These are phyloP conservation scores for Schizothorax lantsangensis DNA, from an alignment of 2,797 vertebrate genomes.

Conservation along the genomic window DNA sequence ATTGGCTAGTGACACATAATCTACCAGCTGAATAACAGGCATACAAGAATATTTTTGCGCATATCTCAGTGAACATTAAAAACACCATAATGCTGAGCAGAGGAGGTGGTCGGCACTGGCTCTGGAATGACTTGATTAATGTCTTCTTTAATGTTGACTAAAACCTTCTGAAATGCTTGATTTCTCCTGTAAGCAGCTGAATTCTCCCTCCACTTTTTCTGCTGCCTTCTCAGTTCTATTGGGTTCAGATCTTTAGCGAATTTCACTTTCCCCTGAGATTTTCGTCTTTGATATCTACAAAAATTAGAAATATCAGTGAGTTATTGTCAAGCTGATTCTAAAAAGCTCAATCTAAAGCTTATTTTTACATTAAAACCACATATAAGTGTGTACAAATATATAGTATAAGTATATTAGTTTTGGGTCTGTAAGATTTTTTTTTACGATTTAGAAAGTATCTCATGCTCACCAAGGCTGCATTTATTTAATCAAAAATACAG, in stretches of 20 bases:
- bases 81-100: background rate
- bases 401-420: background rate
- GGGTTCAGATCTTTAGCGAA: slow-evolving; percentile 38
- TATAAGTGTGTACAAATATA: background rate
- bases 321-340: background rate
- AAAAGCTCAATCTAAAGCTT: slow-evolving; percentile 3
- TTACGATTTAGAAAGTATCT: background rate
- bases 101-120: slow-evolving; percentile 6
- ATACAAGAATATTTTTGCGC: background rate
- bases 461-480: background rate
- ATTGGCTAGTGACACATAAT: slow-evolving; percentile 6
- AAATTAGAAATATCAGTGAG: slow-evolving; percentile 34
- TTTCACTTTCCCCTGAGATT: slow-evolving; percentile 49
- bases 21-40: background rate
- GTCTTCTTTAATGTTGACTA: slow-evolving; percentile 37
- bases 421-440: background rate
- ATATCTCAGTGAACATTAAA: slow-evolving; percentile 19
- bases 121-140: slow-evolving; percentile 14
- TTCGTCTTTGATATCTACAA: slow-evolving; percentile 52
- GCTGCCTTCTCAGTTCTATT: slow-evolving; percentile 39
- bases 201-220: slow-evolving; percentile 48
- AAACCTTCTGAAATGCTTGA: slow-evolving; percentile 12
- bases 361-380: background rate
- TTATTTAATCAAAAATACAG: background rate
- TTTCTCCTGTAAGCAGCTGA: slow-evolving; percentile 41